Percentiles rank a stretch among this genome's conserved stretches.
These are phyloP conservation scores for Hyles vespertilio DNA, from an alignment of 1,140 invertebrate species.

Conservation along the genomic window DNA sequence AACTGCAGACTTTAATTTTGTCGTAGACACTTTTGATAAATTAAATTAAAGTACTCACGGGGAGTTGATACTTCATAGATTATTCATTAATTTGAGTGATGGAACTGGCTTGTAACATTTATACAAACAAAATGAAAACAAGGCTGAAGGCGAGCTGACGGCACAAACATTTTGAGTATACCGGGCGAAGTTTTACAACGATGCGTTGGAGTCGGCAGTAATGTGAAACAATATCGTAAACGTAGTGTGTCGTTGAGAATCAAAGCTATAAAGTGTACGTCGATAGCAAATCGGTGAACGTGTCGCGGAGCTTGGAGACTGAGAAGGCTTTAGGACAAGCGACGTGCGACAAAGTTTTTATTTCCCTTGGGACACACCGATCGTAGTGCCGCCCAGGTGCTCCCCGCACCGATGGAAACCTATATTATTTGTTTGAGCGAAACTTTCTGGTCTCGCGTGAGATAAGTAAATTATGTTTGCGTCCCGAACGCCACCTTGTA, in stretches of 20 bases:
- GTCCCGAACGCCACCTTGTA: constrained; percentile 46
- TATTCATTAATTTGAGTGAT: not conserved
- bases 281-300: constrained; percentile 59
- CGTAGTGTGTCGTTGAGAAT: constrained; percentile 59
- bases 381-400: constrained; percentile 70
- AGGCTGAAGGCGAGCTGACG: too few species aligned
- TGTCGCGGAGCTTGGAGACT: constrained; percentile 48
- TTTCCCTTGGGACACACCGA: constrained; percentile 71
- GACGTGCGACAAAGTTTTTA: constrained; percentile 75
- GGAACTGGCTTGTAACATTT: too few species aligned
- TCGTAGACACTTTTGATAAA: not conserved
- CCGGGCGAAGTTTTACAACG: constrained; percentile 30
- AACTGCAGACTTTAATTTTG: constrained; percentile 23
- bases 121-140: too few species aligned
- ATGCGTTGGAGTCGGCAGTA: constrained; percentile 33
- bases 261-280: constrained; percentile 61
- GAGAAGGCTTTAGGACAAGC: constrained; percentile 70
- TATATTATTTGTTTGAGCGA: constrained; percentile 74
- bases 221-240: constrained; percentile 64
- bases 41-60: not conserved
- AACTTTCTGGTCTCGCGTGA: constrained; percentile 70
- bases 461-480: constrained; percentile 72
- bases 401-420: constrained; percentile 62
- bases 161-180: not conserved
- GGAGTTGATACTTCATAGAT: not conserved